Base-by-base conservation (phyloP, 1,140 invertebrate genomes). In the Linepithema humile region DNA sequence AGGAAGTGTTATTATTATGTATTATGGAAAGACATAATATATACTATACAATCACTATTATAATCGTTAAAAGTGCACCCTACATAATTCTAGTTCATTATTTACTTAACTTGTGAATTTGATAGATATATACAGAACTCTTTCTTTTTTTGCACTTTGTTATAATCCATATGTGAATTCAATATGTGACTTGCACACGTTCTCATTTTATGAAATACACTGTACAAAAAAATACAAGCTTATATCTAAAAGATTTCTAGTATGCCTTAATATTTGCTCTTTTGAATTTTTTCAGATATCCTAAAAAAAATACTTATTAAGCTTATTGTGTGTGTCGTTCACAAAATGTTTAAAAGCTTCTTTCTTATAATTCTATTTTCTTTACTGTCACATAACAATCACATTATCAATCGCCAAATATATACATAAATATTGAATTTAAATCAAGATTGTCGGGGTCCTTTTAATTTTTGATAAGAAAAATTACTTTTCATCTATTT, bases 221-320 rank as follows among this genome's bases (percentile, higher is more conserved):
- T 77, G 74, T 77, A 77, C 59, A 77, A 77, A 77, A 72, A 65
- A 65, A 26, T 77, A 77, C 74, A 77, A 65, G 74, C 12, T 15
- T 77, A 64, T 77, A 65, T n/a, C 15, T 77, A 77, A 77, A 50
- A 65, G 9, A 65, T 9, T 10, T 57, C 26, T 55, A 38, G 0
- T 69, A 55, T 55, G 29, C 40, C 5, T 40, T 69, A 55, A 55
- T 48, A 64, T 74, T 72, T 72, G 32, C 62, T 38, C 35, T 64
- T 50, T 65, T 12, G 2, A 65, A 38, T 65, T 17, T 4, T 3
- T 50, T 10, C n/a, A 0, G 65, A 26, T 10, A n/a, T 17, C 20
- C 23, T 0, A 17, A 23, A 64, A 57, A 35, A 35, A 40, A 64
- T 38, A 12, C 17, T 10, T 32, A 4, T 1, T 50, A 64, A 50